Base-by-base conservation (phyloP, 2,113 vertebrate species). In the Bos taurus region DNA sequence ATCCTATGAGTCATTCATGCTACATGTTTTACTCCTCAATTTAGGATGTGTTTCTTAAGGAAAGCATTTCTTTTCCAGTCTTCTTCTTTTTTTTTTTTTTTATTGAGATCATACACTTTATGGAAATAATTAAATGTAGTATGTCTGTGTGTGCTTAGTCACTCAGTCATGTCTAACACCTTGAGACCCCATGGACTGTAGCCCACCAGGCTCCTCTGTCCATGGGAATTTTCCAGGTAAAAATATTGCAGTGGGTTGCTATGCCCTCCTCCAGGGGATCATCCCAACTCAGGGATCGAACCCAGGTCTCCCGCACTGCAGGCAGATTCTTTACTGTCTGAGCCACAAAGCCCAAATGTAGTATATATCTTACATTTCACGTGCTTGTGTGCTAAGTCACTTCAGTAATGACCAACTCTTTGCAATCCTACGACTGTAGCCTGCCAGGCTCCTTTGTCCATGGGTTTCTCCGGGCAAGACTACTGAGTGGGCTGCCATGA, bases 341-440 rank as follows among this genome's bases (percentile, higher is more conserved):
- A 25, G 19, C 19, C 21, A 74, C 67, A 74, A 74, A 23, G 67
- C 67, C n/a, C 36, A 77, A 26, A 26, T 77, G 12, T 26, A 43
- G 36, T 13, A 77, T 43, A 26, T 77, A 26, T 77, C 9, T 71
- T 19, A 36, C 64, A 43, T 43, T 26, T 43, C 71, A 14, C 14
- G 36, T 77, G 71, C 12, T 40, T 77, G 0, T 3, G 2, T 77
- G 71, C 12, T 43, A 77, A 43, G 71, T 43, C 0, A 0, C 40
- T 43, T 43, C 40, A 77, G 71, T 77, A 43, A 43, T 43, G 12
- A 77, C 23, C 40, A 17, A 26, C 71, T 43, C 23, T 77, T 77
- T 77, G 71, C 21, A 26, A 15, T 14, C 23, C 12, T 26, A 8
- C 7, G 36, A 77, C 23, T 77, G 71, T 43, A 77, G 36, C 40